Conservation (phyloP, 2,888 invertebrate genomes). For the Crepidodera aurea region DNA sequence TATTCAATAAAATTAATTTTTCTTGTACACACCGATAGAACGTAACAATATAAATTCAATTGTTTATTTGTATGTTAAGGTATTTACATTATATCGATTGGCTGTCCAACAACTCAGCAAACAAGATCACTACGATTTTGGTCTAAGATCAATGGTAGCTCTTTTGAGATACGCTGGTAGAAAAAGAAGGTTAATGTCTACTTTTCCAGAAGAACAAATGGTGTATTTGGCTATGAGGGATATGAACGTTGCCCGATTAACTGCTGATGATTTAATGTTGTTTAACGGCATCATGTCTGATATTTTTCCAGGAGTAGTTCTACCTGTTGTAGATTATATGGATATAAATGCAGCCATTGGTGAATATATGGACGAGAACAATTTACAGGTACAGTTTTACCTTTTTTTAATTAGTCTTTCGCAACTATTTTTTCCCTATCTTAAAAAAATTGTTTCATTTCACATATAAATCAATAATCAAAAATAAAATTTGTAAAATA, state of each 20-base stretch:
- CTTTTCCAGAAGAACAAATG: slow-evolving; percentile 80
- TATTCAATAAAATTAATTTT: too few species aligned
- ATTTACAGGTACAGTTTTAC: slow-evolving; percentile 41
- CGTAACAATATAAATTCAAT: too few species aligned
- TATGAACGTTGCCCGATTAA: slow-evolving; percentile 85
- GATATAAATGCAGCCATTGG: slow-evolving; percentile 75
- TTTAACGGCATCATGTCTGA: slow-evolving; percentile 88
- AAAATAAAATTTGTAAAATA: too few species aligned
- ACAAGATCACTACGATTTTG: slow-evolving; percentile 92
- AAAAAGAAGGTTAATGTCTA: slow-evolving; percentile 75
- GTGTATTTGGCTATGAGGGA: slow-evolving; percentile 84
- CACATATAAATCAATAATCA: too few species aligned
- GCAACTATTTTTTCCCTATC: too few species aligned
- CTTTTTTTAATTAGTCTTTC: background rate
- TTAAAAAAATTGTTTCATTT: too few species aligned
- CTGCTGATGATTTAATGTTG: slow-evolving; percentile 83
- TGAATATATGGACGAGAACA: slow-evolving; percentile 67
- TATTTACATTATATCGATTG: slow-evolving; percentile 81
- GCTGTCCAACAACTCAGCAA: slow-evolving; percentile 88
- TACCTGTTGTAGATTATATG: slow-evolving; percentile 80
- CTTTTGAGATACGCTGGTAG: slow-evolving; percentile 84
- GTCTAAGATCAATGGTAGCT: slow-evolving; percentile 86
- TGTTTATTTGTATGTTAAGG: too few species aligned
- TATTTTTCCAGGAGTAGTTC: slow-evolving; percentile 81
- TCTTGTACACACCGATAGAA: too few species aligned